Percentiles rank a stretch among this genome's conserved stretches.
Conservation (phyloP, 23 tunicate species). For the Corella eumyota region DNA sequence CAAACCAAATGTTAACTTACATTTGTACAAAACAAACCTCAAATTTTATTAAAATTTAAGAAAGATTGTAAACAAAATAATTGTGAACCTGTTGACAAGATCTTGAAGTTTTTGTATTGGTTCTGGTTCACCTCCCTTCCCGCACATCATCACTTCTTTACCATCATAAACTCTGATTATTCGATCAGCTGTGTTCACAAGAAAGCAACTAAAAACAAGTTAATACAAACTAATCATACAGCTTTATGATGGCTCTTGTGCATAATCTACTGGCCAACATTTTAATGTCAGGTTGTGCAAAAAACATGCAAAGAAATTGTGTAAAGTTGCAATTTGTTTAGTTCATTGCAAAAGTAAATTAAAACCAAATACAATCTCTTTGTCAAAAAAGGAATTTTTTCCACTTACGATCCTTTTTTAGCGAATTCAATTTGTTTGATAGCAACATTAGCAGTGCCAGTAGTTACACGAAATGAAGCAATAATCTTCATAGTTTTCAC, state of each 20-base stretch:
- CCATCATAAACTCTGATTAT: conserved; percentile 92
- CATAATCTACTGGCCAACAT: too few relatives aligned
- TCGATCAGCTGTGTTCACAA: conserved; percentile 91
- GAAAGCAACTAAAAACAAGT: conserved; percentile 42
- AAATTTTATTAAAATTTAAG: too few relatives aligned
- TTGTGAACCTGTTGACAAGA: conserved; percentile 63
- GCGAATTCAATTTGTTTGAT: conserved; percentile 92
- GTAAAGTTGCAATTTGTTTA: too few relatives aligned
- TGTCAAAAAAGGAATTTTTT: too few relatives aligned
- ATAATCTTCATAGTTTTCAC: conserved; percentile 42
- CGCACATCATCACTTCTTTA: conserved; percentile 84
- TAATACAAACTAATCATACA: neutral
- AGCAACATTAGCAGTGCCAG: conserved; percentile 67
- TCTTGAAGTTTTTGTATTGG: conserved; percentile 91
- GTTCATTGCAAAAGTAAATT: too few relatives aligned
- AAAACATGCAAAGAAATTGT: too few relatives aligned
- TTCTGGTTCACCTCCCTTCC: conserved; percentile 81
- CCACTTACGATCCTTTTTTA: conserved; percentile 60
- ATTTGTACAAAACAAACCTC: too few relatives aligned
- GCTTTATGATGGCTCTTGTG: neutral
- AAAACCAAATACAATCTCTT: too few relatives aligned
- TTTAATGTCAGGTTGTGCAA: too few relatives aligned
- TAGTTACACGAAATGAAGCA: conserved; percentile 76
- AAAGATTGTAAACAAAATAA: too few relatives aligned
- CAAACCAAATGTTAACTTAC: too few relatives aligned